These are phyloP conservation scores for Drosophila recens DNA, from an alignment of 2,888 invertebrate species.

Conservation along the genomic window DNA sequence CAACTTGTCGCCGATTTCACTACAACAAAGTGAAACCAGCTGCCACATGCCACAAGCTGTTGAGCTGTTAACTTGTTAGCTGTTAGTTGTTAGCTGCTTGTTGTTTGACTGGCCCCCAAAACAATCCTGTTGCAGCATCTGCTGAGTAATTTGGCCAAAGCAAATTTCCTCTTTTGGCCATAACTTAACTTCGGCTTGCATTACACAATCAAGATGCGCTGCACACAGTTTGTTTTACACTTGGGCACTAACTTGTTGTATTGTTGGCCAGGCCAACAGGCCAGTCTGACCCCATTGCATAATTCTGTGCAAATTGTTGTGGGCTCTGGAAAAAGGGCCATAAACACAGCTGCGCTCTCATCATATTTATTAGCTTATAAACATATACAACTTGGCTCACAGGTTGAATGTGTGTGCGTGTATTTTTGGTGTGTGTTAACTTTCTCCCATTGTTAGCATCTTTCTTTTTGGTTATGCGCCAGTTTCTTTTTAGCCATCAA, in stretches of 20 bases:
- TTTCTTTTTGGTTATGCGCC: constrained; percentile 74
- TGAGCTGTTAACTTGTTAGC: constrained; percentile 50
- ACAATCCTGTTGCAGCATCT: constrained; percentile 34
- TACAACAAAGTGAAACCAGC: constrained; percentile 35
- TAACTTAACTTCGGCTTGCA: constrained; percentile 41
- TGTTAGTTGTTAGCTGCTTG: neutral
- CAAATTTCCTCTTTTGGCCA: constrained; percentile 34
- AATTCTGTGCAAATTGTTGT: constrained; percentile 19
- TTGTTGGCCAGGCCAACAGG: constrained; percentile 32
- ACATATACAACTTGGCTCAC: constrained; percentile 2
- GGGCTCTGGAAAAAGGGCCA: neutral
- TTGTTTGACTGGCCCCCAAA: constrained; percentile 1
- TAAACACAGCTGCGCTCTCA: constrained; percentile 18
- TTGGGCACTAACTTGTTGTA: constrained; percentile 62
- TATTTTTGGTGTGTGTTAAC: constrained; percentile 57
- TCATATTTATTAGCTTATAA: constrained; percentile 28
- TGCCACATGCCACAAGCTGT: constrained; percentile 68
- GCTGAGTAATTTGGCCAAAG: constrained; percentile 40
- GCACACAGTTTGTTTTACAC: constrained; percentile 62
- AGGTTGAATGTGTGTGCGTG: constrained; percentile 2
- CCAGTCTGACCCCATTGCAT: constrained; percentile 16
- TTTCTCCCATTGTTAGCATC: constrained; percentile 81
- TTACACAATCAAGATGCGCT: constrained; percentile 63
- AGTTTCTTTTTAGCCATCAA: constrained; percentile 59
- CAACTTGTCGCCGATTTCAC: constrained; percentile 37